phyloP scores from a whole-genome alignment of 1,140 invertebrate species.

The Zaprionus vittiger region DNA sequence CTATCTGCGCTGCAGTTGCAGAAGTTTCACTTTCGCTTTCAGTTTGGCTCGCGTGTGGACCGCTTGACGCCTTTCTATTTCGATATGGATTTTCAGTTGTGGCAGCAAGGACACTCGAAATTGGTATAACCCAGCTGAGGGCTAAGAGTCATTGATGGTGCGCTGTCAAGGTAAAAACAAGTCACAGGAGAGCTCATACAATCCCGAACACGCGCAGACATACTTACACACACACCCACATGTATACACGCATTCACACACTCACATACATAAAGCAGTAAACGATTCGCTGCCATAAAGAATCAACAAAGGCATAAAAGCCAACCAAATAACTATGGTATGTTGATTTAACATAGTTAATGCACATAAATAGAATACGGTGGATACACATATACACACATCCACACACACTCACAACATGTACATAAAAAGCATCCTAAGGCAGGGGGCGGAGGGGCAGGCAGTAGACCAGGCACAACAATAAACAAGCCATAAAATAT shows the following conservation, averaged over 20 bases:
- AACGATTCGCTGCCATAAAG: conserved; percentile 60
- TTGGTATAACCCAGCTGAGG: conserved; percentile 31
- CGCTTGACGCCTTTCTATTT: conserved; percentile 53
- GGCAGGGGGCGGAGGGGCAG: not conserved
- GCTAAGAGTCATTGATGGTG: conserved; percentile 14
- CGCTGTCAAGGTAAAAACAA: conserved; percentile 24
- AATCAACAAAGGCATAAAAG: conserved; percentile 72
- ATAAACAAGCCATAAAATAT: conserved; percentile 77
- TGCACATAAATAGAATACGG: conserved; percentile 59
- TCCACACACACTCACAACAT: not conserved
- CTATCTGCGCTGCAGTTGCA: conserved; percentile 71
- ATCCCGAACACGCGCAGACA: conserved; percentile 4
- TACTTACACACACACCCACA: conserved; percentile 15
- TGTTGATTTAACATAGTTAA: conserved; percentile 78
- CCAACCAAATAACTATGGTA: conserved; percentile 65
- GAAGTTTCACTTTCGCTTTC: conserved; percentile 39
- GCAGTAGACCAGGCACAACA: conserved; percentile 42
- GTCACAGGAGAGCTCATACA: not conserved
- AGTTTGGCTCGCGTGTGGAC: conserved; percentile 43
- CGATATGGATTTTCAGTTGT: conserved; percentile 48
- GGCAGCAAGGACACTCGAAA: conserved; percentile 49
- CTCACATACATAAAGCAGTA: conserved; percentile 25
- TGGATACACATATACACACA: conserved; percentile 17
- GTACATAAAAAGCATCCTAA: conserved; percentile 32
- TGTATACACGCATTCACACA: conserved; percentile 3